phyloP scores from a whole-genome alignment of 2,797 vertebrate species.

The Silurus aristotelis region DNA sequence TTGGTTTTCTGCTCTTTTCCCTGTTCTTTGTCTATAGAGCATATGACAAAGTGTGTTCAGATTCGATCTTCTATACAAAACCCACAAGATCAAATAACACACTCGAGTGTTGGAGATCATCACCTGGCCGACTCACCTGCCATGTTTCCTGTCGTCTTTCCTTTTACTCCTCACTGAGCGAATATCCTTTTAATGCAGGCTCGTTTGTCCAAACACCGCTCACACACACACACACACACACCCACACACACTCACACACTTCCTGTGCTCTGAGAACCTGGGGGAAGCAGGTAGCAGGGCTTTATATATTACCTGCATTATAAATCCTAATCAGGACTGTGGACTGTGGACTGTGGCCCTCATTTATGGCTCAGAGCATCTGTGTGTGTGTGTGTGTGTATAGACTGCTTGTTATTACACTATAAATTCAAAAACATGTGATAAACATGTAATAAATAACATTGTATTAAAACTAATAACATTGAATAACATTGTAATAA shows the following conservation, averaged over 20 bases:
- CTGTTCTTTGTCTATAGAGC: conserved; percentile 58
- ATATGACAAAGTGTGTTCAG: neutral
- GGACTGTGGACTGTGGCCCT: conserved; percentile 32
- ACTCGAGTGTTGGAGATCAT: neutral
- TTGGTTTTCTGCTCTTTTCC: conserved; percentile 44
- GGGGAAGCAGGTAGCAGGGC: conserved; percentile 13
- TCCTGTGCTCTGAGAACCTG: conserved; percentile 22
- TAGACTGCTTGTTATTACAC: neutral
- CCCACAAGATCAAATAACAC: too few relatives aligned
- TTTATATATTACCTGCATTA: conserved; percentile 52
- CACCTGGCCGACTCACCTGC: conserved; percentile 65
- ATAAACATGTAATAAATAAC: neutral
- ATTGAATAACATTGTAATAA: too few relatives aligned
- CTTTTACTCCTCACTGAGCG: conserved; percentile 27
- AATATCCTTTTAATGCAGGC: conserved; percentile 57
- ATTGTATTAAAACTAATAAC: too few relatives aligned
- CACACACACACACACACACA: conserved; percentile 6
- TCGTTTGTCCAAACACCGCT: too few relatives aligned
- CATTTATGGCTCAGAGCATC: conserved; percentile 40
- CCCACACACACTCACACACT: conserved; percentile 14
- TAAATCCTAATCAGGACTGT: conserved; percentile 20
- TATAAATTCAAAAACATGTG: neutral
- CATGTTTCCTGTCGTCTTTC: conserved; percentile 62
- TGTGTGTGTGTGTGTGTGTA: neutral
- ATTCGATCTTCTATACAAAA: neutral